phyloP scores from a whole-genome alignment of 2,113 vertebrate genomes.

The Phalacrocorax carbo region DNA sequence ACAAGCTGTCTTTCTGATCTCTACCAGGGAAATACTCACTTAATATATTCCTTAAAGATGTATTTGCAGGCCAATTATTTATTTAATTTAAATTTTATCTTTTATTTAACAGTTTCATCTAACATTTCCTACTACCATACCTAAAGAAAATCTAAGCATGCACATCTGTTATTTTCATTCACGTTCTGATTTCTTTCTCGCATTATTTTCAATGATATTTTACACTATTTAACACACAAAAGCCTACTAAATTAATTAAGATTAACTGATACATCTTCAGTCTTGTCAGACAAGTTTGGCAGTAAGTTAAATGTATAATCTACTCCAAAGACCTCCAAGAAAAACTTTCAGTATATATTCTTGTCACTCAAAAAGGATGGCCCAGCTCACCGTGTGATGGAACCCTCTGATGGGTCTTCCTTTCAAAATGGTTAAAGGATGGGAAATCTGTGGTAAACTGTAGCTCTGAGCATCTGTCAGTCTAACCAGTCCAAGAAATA shows the following conservation, averaged over 20 bases:
- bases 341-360: neutral
- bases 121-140: neutral
- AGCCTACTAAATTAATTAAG: neutral
- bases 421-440: neutral
- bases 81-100: neutral
- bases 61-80: neutral
- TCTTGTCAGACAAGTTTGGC: neutral
- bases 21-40: neutral
- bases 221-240: neutral
- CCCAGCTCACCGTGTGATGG: neutral
- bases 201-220: neutral
- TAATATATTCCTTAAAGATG: neutral
- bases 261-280: neutral
- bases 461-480: neutral
- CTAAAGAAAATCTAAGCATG: neutral
- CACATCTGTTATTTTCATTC: neutral
- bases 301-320: neutral
- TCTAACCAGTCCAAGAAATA: neutral
- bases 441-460: neutral
- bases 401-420: neutral
- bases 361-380: neutral
- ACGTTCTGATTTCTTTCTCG: neutral
- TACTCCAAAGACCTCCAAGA: neutral
- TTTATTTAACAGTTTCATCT: neutral
- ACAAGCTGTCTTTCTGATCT: neutral